Evolutionary conservation across 2,113 vertebrate genomes (phyloP).

Genomic region (Gallinago paraguaiae): DNA sequence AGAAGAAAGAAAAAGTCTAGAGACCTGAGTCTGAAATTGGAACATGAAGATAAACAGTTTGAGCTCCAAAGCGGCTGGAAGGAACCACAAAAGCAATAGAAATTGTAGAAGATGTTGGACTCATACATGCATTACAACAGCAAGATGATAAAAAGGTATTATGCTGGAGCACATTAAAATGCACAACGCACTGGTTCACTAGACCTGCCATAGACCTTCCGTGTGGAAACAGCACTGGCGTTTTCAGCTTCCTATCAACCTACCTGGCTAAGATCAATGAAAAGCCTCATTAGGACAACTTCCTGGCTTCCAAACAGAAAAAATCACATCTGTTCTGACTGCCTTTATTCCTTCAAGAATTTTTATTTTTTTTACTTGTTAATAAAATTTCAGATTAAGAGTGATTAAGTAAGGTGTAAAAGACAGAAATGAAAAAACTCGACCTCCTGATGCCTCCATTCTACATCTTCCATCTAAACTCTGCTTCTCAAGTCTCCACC

Average conservation of each 20-base stretch:
- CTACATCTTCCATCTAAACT: neutral
- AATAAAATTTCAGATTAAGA: neutral
- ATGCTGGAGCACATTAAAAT: neutral
- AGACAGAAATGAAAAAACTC: neutral
- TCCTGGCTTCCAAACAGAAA: neutral
- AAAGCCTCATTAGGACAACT: neutral
- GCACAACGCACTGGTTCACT: accelerated
- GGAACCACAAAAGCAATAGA: neutral
- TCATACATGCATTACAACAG: neutral
- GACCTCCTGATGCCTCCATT: neutral
- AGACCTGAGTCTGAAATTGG: neutral
- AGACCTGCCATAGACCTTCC: neutral
- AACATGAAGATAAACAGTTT: neutral
- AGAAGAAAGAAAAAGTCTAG: neutral
- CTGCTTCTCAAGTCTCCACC: neutral
- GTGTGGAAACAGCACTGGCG: neutral
- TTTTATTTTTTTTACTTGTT: neutral
- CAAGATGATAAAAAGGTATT: neutral
- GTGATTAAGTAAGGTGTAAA: neutral
- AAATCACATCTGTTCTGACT: neutral
- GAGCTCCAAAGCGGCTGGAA: neutral
- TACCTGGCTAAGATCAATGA: neutral
- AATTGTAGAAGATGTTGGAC: neutral
- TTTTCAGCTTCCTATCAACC: neutral
- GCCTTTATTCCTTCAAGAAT: neutral